Evolutionary conservation across 2,797 vertebrate species (phyloP).

Genomic region (Threskiornis aethiopicus): DNA sequence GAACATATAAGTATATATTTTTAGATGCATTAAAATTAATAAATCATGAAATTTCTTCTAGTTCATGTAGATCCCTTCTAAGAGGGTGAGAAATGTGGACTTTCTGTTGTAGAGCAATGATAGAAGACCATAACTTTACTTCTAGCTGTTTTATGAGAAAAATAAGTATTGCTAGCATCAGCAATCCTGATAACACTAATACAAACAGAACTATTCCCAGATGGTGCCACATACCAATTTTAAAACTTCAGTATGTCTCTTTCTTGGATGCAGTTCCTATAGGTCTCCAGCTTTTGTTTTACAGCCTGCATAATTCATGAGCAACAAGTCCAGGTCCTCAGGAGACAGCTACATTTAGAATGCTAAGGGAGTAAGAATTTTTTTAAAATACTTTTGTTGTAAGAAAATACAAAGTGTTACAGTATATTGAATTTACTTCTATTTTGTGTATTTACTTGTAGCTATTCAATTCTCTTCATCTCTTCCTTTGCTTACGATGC

Average conservation of each 20-base stretch:
- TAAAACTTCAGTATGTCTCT: background rate
- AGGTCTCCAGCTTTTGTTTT: background rate
- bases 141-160: background rate
- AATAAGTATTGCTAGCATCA: background rate
- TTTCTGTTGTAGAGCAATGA: background rate
- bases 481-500: background rate
- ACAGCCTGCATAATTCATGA: background rate
- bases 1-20: background rate
- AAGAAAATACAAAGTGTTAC: background rate
- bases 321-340: background rate
- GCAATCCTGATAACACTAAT: background rate
- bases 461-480: background rate
- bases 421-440: background rate
- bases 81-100: background rate
- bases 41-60: background rate
- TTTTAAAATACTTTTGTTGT: background rate
- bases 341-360: background rate
- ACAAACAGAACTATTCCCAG: background rate
- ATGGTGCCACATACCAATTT: background rate
- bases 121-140: background rate
- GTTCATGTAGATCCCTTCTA: background rate
- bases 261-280: background rate
- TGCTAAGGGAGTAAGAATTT: background rate
- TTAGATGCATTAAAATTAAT: background rate
- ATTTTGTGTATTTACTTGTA: background rate